Evolutionary conservation across 2,888 invertebrate genomes (phyloP).

Genomic region (Cacoxenus indagator): DNA sequence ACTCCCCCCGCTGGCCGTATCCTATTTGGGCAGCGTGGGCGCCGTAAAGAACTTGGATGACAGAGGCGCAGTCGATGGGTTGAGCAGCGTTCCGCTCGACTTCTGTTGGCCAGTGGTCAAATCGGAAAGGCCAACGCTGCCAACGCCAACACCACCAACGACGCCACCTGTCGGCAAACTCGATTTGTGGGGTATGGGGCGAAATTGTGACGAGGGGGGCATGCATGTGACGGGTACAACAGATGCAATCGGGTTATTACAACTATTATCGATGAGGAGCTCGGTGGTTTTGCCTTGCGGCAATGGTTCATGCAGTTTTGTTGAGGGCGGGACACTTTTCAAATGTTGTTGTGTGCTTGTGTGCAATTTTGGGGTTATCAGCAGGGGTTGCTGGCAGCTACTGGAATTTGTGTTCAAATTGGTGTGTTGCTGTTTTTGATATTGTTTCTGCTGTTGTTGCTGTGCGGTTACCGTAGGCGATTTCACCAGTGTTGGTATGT

Average conservation of each 20-base stretch:
- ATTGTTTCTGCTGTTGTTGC: slow-evolving; percentile 59
- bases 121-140: not conserved
- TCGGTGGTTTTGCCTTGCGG: slow-evolving; percentile 45
- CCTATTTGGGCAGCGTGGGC: slow-evolving; percentile 70
- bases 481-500: slow-evolving; percentile 70
- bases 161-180: slow-evolving; percentile 59
- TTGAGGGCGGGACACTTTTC: slow-evolving; percentile 24
- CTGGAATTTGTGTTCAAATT: slow-evolving; percentile 37
- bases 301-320: slow-evolving; percentile 36
- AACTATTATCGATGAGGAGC: slow-evolving; percentile 57
- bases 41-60: slow-evolving; percentile 70
- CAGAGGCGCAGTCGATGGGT: slow-evolving; percentile 69
- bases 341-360: slow-evolving; percentile 43
- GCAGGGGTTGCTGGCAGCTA: slow-evolving; percentile 59
- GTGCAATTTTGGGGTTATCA: slow-evolving; percentile 66
- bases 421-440: slow-evolving; percentile 53
- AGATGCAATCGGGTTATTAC: slow-evolving; percentile 66
- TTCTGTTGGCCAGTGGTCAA: slow-evolving; percentile 1
- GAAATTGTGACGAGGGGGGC: slow-evolving; percentile 71
- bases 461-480: slow-evolving; percentile 68
- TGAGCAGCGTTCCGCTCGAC: slow-evolving; percentile 50
- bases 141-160: slow-evolving; percentile 26
- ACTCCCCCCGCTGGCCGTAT: slow-evolving; percentile 67
- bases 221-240: slow-evolving; percentile 67
- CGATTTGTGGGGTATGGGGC: slow-evolving; percentile 70